phyloP scores from a whole-genome alignment of 2,888 invertebrate genomes.

The Tenodera sinensis region DNA sequence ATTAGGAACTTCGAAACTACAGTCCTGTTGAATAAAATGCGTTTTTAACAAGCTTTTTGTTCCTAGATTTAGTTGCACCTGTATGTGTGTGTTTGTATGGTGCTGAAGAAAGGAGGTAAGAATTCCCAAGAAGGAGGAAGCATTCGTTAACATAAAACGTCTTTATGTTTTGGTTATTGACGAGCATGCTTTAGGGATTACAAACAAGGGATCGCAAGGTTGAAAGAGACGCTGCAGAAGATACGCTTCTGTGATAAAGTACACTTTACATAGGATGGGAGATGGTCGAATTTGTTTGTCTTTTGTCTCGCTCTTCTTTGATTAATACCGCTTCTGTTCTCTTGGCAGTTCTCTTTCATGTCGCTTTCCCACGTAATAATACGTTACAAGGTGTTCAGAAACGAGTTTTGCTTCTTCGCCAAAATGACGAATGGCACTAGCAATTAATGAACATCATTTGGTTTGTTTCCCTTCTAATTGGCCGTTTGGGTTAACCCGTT shows the following conservation, averaged over 20 bases:
- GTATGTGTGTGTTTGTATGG: no score
- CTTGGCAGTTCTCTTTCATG: not conserved
- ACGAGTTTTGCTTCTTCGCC: not conserved
- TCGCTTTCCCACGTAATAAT: not conserved
- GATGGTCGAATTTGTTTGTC: not conserved
- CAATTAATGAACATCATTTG: no score
- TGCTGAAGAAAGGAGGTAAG: not conserved
- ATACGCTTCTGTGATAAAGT: not conserved
- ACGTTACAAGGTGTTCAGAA: not conserved
- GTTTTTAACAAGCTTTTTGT: no score
- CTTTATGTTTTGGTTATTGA: not conserved
- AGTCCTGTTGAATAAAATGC: no score
- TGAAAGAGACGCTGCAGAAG: not conserved
- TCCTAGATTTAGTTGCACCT: not conserved
- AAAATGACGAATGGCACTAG: not conserved
- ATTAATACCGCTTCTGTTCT: constrained; percentile 8
- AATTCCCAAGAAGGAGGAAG: not conserved
- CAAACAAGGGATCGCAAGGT: not conserved
- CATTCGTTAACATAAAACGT: not conserved
- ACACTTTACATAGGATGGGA: not conserved
- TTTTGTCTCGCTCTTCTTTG: constrained; percentile 13
- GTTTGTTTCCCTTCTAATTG: no score
- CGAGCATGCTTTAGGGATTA: not conserved
- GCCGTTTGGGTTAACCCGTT: no score
- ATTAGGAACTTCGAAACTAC: no score